Evolutionary conservation across 2,888 invertebrate genomes (phyloP).

Genomic region (Dichetophora obliterata): DNA sequence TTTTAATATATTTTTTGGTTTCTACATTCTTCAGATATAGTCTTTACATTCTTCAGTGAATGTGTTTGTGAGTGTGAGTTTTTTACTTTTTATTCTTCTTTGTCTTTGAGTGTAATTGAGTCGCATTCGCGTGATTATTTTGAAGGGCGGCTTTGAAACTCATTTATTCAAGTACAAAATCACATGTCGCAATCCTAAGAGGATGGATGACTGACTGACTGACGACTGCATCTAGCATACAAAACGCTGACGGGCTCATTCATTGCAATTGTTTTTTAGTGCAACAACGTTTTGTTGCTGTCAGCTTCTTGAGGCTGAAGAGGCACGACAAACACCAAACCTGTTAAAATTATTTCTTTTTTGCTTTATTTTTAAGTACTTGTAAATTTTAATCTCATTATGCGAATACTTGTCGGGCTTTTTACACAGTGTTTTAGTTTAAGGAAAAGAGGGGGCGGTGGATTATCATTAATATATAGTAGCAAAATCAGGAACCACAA

Average conservation of each 20-base stretch:
- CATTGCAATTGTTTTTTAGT: slow-evolving; percentile 8
- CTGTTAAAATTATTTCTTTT: background rate
- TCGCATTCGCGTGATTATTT: slow-evolving; percentile 33
- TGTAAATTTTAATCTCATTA: no score
- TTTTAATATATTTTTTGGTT: background rate
- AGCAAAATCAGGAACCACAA: no score
- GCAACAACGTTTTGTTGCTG: background rate
- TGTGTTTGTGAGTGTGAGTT: background rate
- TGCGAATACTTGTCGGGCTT: no score
- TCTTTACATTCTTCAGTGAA: slow-evolving; percentile 14
- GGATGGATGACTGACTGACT: background rate
- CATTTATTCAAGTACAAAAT: slow-evolving; percentile 37
- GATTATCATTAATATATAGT: no score
- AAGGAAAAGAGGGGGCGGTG: no score
- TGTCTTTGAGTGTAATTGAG: slow-evolving; percentile 34
- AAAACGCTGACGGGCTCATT: background rate
- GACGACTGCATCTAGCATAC: background rate
- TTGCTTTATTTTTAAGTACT: no score
- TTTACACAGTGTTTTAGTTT: no score
- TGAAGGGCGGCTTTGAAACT: slow-evolving; percentile 26
- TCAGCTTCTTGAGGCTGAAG: background rate
- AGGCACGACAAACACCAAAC: background rate
- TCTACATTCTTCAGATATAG: background rate
- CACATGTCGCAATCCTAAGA: slow-evolving; percentile 26
- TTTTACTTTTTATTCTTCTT: background rate